Evolutionary conservation across 64 coral and sea anemone species (phyloP).

Genomic region (Anthopleura sola): DNA sequence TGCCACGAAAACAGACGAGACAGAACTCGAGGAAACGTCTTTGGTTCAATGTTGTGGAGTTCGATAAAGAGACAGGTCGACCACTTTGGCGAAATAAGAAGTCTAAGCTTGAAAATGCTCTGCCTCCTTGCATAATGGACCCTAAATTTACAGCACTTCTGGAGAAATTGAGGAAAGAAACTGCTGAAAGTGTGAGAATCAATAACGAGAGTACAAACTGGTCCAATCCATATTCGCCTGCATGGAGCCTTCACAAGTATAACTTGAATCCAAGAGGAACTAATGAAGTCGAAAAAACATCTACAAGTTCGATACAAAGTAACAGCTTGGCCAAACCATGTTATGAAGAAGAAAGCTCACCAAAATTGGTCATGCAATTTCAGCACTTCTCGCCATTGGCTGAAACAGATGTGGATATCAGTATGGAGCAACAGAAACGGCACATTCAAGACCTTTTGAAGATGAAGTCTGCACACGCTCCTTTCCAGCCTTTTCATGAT

Average conservation of each 20-base stretch:
- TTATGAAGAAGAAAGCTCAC: not conserved
- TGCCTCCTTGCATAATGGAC: slow-evolving; percentile 8
- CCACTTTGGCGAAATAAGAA: slow-evolving; percentile 17
- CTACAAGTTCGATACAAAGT: not conserved
- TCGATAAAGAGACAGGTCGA: slow-evolving; percentile 12
- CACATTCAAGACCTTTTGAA: slow-evolving; percentile 1
- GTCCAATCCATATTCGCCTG: not conserved
- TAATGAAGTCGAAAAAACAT: not conserved
- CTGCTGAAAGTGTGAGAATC: not conserved
- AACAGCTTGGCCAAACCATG: not conserved
- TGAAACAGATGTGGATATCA: not conserved
- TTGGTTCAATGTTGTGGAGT: slow-evolving; percentile 17
- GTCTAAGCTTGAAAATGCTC: not conserved
- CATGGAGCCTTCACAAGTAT: not conserved
- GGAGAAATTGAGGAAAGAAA: not conserved
- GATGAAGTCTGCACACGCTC: not conserved
- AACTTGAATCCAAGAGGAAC: not conserved
- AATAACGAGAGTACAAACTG: not conserved
- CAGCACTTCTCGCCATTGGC: slow-evolving; percentile 3
- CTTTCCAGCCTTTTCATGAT: not conserved
- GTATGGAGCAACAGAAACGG: not conserved
- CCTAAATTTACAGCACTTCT: not conserved
- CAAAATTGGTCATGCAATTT: slow-evolving; percentile 10
- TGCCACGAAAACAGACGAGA: not conserved
- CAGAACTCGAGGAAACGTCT: slow-evolving; percentile 7